Conservation (phyloP, 2,797 vertebrate species). For the Etheostoma nigrum region DNA sequence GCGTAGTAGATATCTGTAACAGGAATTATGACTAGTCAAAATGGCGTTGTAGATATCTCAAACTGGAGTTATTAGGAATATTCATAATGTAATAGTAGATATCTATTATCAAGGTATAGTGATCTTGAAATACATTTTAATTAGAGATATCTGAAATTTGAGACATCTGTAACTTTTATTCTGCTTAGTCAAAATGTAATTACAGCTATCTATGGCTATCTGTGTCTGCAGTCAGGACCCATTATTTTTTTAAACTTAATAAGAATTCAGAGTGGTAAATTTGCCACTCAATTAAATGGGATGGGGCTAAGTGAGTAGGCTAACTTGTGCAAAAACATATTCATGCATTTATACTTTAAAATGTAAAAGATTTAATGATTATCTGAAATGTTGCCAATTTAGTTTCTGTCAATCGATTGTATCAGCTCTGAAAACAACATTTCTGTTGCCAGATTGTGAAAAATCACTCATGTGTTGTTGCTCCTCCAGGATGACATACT, state of each 20-base stretch:
- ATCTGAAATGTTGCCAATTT: background rate
- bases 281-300: background rate
- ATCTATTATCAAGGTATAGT: no score
- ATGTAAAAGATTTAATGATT: background rate
- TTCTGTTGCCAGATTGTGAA: background rate
- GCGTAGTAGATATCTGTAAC: no score
- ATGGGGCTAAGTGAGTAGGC: rapidly evolving
- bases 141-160: no score
- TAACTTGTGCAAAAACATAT: background rate
- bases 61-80: no score
- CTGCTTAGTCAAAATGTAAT: no score
- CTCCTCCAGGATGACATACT: background rate
- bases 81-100: no score
- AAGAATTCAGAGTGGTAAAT: background rate
- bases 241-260: background rate
- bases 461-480: background rate
- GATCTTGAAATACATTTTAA: no score
- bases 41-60: no score
- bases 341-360: background rate
- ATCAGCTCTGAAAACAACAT: background rate
- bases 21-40: no score
- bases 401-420: background rate
- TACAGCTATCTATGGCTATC: background rate
- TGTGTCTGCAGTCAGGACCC: background rate
- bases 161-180: no score